Percentiles rank a stretch among this genome's conserved stretches.
Evolutionary conservation across 1,140 invertebrate genomes (phyloP).

Genomic region (Drosophila ironensis): DNA sequence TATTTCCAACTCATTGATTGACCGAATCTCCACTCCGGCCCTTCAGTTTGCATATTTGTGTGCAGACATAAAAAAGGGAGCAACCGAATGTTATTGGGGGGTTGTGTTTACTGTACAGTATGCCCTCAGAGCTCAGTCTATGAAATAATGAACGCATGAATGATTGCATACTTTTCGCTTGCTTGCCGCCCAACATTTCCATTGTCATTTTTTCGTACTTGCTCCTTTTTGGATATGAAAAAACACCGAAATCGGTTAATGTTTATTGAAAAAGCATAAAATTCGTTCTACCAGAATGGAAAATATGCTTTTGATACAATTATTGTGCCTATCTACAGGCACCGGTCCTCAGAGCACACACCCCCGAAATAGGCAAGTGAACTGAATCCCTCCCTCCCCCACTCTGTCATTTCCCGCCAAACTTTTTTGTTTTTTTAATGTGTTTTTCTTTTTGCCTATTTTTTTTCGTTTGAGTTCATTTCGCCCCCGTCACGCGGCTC

Average conservation of each 20-base stretch:
- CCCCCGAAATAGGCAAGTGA: conserved; percentile 42
- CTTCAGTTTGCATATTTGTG: conserved; percentile 62
- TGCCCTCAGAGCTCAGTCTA: conserved; percentile 59
- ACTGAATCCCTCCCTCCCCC: conserved; percentile 45
- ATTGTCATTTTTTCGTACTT: conserved; percentile 16
- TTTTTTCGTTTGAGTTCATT: conserved; percentile 69
- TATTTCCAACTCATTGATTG: conserved; percentile 81
- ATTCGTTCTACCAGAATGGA: conserved; percentile 82
- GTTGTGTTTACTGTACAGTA: conserved; percentile 28
- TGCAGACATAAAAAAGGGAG: conserved; percentile 23
- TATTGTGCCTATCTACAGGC: conserved; percentile 80
- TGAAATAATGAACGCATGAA: conserved; percentile 81
- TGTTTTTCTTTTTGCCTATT: conserved; percentile 40
- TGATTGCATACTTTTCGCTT: conserved; percentile 66
- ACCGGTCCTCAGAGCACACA: conserved; percentile 39
- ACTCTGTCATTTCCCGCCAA: conserved; percentile 12
- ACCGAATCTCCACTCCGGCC: conserved; percentile 37
- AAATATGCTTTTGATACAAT: conserved; percentile 82
- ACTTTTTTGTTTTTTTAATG: conserved; percentile 51
- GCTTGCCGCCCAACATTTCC: conserved; percentile 29
- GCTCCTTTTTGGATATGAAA: conserved; percentile 61
- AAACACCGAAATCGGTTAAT: conserved; percentile 82
- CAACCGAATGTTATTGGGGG: conserved; percentile 26
- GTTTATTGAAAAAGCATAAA: conserved; percentile 82
- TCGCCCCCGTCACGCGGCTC: conserved; percentile 37